These are phyloP conservation scores for Tipula unca DNA, from an alignment of 2,888 invertebrate genomes.

Conservation along the genomic window DNA sequence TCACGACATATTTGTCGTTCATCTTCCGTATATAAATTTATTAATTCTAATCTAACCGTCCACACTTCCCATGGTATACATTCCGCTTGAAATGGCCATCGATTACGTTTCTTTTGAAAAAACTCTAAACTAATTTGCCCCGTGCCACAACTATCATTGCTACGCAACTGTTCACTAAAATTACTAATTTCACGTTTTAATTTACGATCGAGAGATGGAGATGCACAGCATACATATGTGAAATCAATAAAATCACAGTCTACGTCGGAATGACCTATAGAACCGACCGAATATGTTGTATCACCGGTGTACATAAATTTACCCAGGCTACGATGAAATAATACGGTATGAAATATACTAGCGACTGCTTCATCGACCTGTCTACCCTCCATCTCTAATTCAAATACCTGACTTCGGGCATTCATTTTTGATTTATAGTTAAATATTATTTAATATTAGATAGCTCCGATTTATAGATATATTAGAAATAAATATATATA, in stretches of 20 bases:
- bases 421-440: constrained; percentile 50
- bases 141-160: constrained; percentile 60
- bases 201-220: constrained; percentile 61
- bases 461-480: background rate
- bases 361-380: constrained; percentile 89
- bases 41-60: constrained; percentile 86
- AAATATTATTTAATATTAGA: too few species aligned
- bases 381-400: constrained; percentile 77
- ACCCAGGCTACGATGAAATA: constrained; percentile 83
- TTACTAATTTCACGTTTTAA: constrained; percentile 66
- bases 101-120: constrained; percentile 81
- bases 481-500: constrained; percentile 28
- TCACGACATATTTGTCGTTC: constrained; percentile 83
- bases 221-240: constrained; percentile 92
- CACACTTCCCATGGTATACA: constrained; percentile 98
- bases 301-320: constrained; percentile 93
- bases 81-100: constrained; percentile 86
- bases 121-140: constrained; percentile 92
- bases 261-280: constrained; percentile 91
- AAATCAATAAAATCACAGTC: constrained; percentile 98
- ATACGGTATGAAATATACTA: constrained; percentile 83
- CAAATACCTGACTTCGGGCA: constrained; percentile 70
- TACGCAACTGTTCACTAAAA: constrained; percentile 69
- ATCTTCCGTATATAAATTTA: constrained; percentile 75
- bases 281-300: constrained; percentile 91